Conservation (phyloP, 2,888 invertebrate species). For the Pseudanteris insignis region DNA sequence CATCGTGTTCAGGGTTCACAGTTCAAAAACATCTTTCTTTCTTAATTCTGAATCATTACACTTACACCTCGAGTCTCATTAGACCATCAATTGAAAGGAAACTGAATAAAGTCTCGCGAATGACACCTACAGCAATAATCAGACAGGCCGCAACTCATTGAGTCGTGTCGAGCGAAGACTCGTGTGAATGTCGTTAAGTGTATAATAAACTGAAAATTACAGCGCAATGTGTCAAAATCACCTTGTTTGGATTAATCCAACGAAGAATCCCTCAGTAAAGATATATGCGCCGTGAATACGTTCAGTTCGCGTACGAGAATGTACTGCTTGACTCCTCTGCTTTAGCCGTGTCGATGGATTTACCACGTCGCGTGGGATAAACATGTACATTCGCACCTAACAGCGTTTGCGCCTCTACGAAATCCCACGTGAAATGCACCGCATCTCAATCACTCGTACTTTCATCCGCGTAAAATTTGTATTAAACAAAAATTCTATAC, state of each 20-base stretch:
- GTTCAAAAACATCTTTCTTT: no score
- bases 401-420: conserved; percentile 29
- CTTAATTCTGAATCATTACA: background rate
- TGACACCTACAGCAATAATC: background rate
- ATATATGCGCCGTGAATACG: conserved; percentile 17
- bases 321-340: conserved; percentile 34
- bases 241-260: conserved; percentile 33
- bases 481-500: conserved; percentile 7
- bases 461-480: conserved; percentile 13
- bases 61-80: background rate
- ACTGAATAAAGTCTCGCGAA: background rate
- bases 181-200: conserved; percentile 16
- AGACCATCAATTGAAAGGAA: background rate
- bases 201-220: conserved; percentile 31
- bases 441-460: no score
- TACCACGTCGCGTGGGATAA: conserved; percentile 46
- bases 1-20: background rate
- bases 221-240: conserved; percentile 28
- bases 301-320: conserved; percentile 26
- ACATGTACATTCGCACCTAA: conserved; percentile 34
- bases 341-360: conserved; percentile 42
- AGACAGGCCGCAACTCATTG: conserved; percentile 8
- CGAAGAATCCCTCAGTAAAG: conserved; percentile 26
- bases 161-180: background rate
- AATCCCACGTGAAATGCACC: conserved; percentile 37